phyloP scores from a whole-genome alignment of 2,113 vertebrate genomes.

The Malurus elegans region DNA sequence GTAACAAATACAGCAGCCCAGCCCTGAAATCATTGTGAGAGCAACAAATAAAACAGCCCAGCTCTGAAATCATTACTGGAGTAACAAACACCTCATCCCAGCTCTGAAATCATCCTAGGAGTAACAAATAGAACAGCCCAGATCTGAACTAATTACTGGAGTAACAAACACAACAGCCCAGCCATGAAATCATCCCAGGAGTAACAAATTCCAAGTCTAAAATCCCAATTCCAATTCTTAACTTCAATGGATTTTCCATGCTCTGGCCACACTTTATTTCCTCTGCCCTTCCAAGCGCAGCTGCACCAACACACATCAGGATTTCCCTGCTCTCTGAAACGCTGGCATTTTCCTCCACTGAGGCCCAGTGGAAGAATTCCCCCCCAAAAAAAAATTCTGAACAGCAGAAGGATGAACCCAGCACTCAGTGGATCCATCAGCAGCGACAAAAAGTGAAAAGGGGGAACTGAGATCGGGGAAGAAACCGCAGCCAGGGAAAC shows the following conservation, averaged over 20 bases:
- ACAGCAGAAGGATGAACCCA: not conserved
- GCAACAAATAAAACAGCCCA: not conserved
- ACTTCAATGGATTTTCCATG: not conserved
- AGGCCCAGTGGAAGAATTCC: not conserved
- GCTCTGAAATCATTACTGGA: not conserved
- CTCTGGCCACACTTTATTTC: not conserved
- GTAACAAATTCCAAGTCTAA: not conserved
- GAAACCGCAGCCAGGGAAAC: not conserved
- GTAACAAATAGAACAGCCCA: not conserved
- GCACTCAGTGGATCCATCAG: not conserved
- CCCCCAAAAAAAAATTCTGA: not conserved
- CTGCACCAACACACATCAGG: not conserved
- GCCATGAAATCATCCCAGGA: not conserved
- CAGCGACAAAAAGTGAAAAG: fast-evolving
- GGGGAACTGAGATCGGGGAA: not conserved
- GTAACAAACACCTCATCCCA: not conserved
- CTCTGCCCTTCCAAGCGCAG: not conserved
- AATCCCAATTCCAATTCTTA: not conserved
- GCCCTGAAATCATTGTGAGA: not conserved
- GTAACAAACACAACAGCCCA: not conserved
- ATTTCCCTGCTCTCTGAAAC: not conserved
- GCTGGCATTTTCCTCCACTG: not conserved
- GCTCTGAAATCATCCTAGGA: not conserved
- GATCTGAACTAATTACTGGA: not conserved
- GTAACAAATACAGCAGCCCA: not conserved